Conservation (phyloP, 2,797 vertebrate genomes). For the Rhabdophis nuchalis region DNA sequence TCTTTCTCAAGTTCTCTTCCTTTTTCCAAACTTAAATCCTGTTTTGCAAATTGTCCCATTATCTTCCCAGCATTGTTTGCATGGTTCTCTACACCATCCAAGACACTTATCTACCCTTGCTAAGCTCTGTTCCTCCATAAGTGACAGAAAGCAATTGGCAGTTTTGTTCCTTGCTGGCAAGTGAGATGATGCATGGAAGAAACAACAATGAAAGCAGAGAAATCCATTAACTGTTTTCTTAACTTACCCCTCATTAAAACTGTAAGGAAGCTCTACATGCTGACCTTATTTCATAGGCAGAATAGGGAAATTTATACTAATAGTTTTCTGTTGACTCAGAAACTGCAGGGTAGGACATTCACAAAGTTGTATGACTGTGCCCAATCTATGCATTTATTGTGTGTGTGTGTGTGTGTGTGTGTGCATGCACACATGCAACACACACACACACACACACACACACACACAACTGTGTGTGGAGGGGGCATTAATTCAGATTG, state of each 20-base stretch:
- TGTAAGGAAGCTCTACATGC: neutral
- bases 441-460: too few species aligned
- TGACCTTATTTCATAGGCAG: neutral
- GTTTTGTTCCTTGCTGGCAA: neutral
- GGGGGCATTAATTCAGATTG: neutral
- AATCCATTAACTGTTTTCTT: neutral
- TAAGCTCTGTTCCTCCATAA: neutral
- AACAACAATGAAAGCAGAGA: neutral
- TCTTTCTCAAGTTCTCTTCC: neutral
- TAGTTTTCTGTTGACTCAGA: neutral
- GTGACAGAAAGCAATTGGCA: neutral
- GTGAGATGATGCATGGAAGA: neutral
- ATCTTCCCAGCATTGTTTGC: neutral
- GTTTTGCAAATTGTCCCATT: neutral
- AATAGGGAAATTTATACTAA: neutral
- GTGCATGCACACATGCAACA: rapidly evolving
- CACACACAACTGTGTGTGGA: rapidly evolving
- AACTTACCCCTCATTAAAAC: neutral
- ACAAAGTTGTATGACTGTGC: neutral
- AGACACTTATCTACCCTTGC: too few species aligned
- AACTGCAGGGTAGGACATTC: neutral
- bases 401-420: neutral
- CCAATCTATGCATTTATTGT: neutral
- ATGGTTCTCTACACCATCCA: neutral
- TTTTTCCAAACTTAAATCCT: neutral